These are phyloP conservation scores for Myiagra hebetior DNA, from an alignment of 2,113 vertebrate genomes.

Conservation along the genomic window DNA sequence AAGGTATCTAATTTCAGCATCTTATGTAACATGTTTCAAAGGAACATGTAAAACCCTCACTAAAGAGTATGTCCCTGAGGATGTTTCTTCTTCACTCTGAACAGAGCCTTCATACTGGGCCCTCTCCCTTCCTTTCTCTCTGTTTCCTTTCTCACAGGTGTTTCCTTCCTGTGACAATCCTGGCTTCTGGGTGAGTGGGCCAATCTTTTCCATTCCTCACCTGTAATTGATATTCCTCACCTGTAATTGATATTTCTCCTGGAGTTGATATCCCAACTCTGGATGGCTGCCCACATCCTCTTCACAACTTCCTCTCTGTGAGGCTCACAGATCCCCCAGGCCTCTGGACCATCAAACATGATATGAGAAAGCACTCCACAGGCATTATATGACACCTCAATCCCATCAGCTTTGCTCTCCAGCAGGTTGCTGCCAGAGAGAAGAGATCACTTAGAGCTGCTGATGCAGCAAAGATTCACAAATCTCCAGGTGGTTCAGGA, in stretches of 20 bases:
- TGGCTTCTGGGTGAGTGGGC: neutral
- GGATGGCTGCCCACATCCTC: conserved; percentile 95
- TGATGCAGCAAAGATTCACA: neutral
- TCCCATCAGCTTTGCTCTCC: conserved; percentile 95
- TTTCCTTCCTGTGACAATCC: neutral
- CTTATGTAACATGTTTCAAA: neutral
- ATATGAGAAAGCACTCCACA: conserved; percentile 97
- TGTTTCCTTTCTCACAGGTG: too few relatives aligned
- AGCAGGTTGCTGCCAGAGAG: conserved; percentile 82
- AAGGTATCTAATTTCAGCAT: neutral
- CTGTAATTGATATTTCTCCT: conserved; percentile 99
- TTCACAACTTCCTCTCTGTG: conserved; percentile 87
- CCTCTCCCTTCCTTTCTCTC: neutral
- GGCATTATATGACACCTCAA: conserved; percentile 97
- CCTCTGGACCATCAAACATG: conserved; percentile 92
- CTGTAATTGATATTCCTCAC: conserved; percentile 92
- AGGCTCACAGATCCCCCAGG: conserved; percentile 88
- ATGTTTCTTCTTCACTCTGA: neutral
- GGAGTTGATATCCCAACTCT: conserved; percentile 96
- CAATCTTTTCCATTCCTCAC: conserved; percentile 52
- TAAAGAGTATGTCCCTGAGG: neutral
- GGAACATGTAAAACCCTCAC: neutral
- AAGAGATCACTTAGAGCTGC: neutral
- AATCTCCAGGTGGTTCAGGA: neutral
- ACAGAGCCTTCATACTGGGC: neutral